Evolutionary conservation across 2,888 invertebrate genomes (phyloP), one percentile per base, ranked within the genome.

Genomic region (Ariolimax columbianus): DNA sequence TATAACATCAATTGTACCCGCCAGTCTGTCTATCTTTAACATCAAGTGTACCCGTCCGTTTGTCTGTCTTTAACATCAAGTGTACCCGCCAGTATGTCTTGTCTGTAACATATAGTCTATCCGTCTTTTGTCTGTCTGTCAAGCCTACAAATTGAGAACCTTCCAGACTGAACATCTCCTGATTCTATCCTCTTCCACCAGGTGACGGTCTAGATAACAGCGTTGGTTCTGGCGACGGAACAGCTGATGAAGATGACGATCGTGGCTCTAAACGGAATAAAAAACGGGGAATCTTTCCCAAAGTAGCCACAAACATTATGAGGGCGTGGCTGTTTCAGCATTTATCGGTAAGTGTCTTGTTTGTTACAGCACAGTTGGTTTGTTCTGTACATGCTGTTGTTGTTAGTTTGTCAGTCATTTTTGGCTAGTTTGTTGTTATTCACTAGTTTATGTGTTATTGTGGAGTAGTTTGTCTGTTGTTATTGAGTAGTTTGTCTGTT

Each of bases 291-390:
- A 99, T 99, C 95, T 99, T 99, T 95, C 99, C 99, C 92, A 99
- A 99, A 96, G 98, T 99, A 93, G 99, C 99, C 94, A 99, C 99
- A 94, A 99, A 99, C 96, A 99, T 99, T 95, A 97, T 99, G 95
- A 96, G 99, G 96, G 99, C 99, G 96, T 99, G 99, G 99, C 97
- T 99, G 93, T 99, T 99, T 96, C 99, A 99, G 96, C 99, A 99
- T 96, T 96, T 99, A 96, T 99, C 99, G 97, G 99, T 99, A 95
- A 97, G 98, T 90, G 33, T 30, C n/a, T 6, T n/a, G 66, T 33
- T 30, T 33, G 14, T 66, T 17, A 14, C 7, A 14, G 7, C 47
- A 17, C 23, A 55, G 55, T 55, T 19, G 9, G 3, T 55, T 55
- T 2, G 17, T 19, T 11, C 3, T 55, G 17, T 55, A 55, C 17